phyloP scores from a whole-genome alignment of 2,888 invertebrate genomes.

The Allophyes oxyacanthae region DNA sequence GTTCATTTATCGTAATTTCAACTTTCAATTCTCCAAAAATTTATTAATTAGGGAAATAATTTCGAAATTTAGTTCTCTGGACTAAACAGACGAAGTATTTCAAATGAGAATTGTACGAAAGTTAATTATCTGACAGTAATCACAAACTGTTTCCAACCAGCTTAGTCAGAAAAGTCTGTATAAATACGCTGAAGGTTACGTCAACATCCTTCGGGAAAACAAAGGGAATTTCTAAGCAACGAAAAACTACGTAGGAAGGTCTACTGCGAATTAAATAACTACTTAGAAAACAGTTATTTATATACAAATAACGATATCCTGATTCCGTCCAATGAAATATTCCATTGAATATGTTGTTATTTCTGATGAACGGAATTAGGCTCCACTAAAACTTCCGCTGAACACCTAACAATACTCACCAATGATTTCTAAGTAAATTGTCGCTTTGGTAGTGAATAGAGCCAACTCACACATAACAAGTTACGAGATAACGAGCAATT shows the following conservation, averaged over 20 bases:
- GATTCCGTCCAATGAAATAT: neutral
- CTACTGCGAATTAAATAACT: no score
- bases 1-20: neutral
- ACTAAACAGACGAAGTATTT: neutral
- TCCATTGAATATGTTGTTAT: neutral
- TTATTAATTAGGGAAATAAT: conserved; percentile 2
- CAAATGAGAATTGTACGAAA: no score
- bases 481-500: no score
- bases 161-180: neutral
- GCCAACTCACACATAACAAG: no score
- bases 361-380: no score
- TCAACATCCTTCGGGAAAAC: neutral
- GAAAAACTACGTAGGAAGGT: neutral
- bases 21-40: neutral
- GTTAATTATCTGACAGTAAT: no score
- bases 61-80: neutral
- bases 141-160: neutral
- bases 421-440: no score
- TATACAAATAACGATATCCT: neutral
- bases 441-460: no score
- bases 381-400: no score
- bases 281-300: no score
- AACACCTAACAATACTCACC: no score
- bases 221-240: neutral
- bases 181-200: conserved; percentile 5